Conservation (phyloP, 2,888 invertebrate genomes). For the Notodonta dromedarius region DNA sequence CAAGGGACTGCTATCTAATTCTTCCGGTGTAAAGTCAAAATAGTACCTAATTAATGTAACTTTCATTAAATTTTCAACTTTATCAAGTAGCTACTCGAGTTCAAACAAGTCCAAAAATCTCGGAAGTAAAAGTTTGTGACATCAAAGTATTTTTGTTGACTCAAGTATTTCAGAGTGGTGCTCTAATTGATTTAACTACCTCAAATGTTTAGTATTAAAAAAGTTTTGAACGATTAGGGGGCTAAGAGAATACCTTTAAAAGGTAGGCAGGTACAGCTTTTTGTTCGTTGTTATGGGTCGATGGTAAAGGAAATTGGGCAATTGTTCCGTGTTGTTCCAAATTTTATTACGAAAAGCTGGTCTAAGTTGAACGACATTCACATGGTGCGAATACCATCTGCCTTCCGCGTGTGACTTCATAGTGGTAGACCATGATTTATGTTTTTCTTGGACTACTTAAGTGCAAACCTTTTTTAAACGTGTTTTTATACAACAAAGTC, state of each 20-base stretch:
- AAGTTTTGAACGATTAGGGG: slow-evolving; percentile 12
- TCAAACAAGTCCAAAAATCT: neutral
- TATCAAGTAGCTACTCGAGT: neutral
- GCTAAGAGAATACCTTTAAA: slow-evolving; percentile 19
- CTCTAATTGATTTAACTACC: slow-evolving; percentile 1
- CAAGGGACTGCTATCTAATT: no score
- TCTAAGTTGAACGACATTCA: no score
- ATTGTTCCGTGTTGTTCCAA: neutral
- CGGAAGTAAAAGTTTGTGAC: neutral
- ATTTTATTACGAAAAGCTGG: no score
- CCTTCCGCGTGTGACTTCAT: no score
- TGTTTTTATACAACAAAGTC: no score
- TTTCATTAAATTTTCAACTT: neutral
- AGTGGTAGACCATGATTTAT: no score
- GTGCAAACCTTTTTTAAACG: no score
- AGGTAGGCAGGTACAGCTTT: neutral
- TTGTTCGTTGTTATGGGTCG: neutral
- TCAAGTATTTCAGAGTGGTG: neutral
- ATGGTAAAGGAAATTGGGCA: neutral
- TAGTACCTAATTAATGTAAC: no score
- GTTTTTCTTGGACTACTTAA: no score
- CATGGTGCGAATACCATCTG: no score
- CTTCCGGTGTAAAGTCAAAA: no score
- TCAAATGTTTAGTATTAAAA: slow-evolving; percentile 19
- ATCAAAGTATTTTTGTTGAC: slow-evolving; percentile 1